These are phyloP conservation scores for Cepaea nemoralis DNA, from an alignment of 1,140 invertebrate species.

Conservation along the genomic window DNA sequence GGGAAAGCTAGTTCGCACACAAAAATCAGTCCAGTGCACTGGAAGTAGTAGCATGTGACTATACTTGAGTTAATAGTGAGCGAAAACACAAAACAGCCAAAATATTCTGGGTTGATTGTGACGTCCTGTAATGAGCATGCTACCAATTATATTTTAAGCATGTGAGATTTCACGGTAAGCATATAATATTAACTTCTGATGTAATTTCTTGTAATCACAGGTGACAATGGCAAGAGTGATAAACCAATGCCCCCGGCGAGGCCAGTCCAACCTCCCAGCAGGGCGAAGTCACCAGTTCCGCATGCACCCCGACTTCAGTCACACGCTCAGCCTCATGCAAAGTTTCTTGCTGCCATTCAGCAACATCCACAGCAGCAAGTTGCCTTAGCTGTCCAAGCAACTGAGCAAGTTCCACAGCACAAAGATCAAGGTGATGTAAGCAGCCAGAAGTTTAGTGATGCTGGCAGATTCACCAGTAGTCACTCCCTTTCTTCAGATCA, in stretches of 20 bases:
- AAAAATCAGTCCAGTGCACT: no score
- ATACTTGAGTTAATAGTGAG: no score
- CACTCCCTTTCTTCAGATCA: background rate
- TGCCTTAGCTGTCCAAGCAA: background rate
- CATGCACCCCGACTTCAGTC: background rate
- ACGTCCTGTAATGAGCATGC: no score
- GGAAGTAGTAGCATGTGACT: no score
- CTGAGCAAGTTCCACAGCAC: background rate
- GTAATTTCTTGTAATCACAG: no score
- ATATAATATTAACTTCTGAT: no score
- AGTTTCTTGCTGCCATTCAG: background rate
- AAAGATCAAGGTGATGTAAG: background rate
- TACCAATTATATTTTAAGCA: no score
- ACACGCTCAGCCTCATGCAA: background rate
- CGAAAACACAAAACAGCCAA: no score
- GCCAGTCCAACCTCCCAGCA: background rate
- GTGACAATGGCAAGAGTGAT: background rate
- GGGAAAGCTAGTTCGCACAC: no score
- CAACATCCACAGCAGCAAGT: background rate
- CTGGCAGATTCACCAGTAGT: background rate
- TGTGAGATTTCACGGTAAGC: no score
- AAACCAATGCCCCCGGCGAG: constrained; percentile 1
- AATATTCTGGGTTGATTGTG: no score
- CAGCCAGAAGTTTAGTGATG: background rate
- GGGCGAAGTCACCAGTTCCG: background rate